Percentiles rank a stretch among this genome's conserved stretches.
phyloP scores from a whole-genome alignment of 2,888 invertebrate genomes.

The Drosophila macrospina region DNA sequence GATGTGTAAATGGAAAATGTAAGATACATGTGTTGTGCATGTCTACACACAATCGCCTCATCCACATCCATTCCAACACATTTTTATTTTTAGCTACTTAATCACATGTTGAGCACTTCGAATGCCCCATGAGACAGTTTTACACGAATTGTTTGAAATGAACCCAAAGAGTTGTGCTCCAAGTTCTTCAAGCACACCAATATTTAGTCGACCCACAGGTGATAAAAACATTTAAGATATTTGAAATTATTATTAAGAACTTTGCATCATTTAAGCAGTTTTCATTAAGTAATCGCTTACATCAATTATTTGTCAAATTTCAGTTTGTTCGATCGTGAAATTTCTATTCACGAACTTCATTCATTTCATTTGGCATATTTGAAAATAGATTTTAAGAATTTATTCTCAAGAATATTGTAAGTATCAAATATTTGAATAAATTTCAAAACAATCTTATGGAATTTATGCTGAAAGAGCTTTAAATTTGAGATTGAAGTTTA shows the following conservation, averaged over 20 bases:
- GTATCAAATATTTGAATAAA: neutral
- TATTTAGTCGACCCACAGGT: constrained; percentile 6
- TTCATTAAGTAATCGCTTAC: neutral
- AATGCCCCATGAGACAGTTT: constrained; percentile 43
- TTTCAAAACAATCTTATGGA: neutral
- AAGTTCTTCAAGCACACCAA: neutral
- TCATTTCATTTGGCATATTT: neutral
- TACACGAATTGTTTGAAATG: constrained; percentile 4
- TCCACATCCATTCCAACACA: neutral
- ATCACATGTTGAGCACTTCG: constrained; percentile 52
- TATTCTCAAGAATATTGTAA: neutral
- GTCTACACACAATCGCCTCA: neutral
- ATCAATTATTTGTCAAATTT: too few relatives aligned
- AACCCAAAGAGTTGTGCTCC: constrained; percentile 14
- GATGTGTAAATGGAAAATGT: constrained; percentile 13
- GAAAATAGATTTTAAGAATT: neutral
- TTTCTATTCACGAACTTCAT: too few relatives aligned
- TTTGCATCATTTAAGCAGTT: neutral
- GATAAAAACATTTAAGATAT: constrained; percentile 15
- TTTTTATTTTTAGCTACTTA: constrained; percentile 57
- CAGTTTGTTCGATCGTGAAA: neutral
- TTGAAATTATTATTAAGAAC: neutral
- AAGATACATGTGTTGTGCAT: constrained; percentile 23
- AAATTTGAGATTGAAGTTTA: too few relatives aligned
- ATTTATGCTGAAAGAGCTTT: neutral